Base-by-base conservation (phyloP, 2,888 invertebrate species). In the Phaedon cochleariae region DNA sequence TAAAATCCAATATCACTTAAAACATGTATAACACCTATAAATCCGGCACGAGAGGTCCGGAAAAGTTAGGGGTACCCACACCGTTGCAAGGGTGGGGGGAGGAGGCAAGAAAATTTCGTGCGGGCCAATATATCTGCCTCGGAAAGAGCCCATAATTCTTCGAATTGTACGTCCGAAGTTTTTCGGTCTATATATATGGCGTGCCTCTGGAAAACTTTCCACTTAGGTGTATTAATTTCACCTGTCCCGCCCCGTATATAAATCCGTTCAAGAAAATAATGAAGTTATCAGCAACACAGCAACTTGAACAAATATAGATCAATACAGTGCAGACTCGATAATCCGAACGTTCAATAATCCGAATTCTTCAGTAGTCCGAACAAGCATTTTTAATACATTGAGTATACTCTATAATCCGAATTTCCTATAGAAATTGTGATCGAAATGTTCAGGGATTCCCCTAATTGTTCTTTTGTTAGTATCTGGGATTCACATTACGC, bases 1-100 rank as follows among this genome's bases (percentile, higher is more conserved):
- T 66, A 62, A 66, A 66, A 66, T 62, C 66, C 66, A 66, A 66
- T 66, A 66, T 66, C 66, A 66, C 66, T 66, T 66, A 66, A 66
- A 66, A 66, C 66, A 62, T 62, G 66, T 59, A 66, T 62, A 62
- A 66, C 62, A 62, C 51, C 66, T 59, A 66, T 66, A 66, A 66
- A 66, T 66, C 62, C 66, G 51, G 34, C 15, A 45, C n/a, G n/a
- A 45, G 52, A 51, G 52, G 51, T 45, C 62, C 45, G 34, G 41
- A 49, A 48, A 26, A 57, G 45, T 57, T 57, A 26, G 22, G 57
- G 45, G 31, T 45, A 9, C 55, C 6, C 31, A 34, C 31, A n/a
- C 31, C 6, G 26, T 5, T 26, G 26, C 4, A 3, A 26, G 4
- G 26, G 26, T n/a, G n/a, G 26, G 26, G 7, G 26, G 7, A 7